Conservation (phyloP, 1,140 invertebrate species). For the Reticulitermes speratus region DNA sequence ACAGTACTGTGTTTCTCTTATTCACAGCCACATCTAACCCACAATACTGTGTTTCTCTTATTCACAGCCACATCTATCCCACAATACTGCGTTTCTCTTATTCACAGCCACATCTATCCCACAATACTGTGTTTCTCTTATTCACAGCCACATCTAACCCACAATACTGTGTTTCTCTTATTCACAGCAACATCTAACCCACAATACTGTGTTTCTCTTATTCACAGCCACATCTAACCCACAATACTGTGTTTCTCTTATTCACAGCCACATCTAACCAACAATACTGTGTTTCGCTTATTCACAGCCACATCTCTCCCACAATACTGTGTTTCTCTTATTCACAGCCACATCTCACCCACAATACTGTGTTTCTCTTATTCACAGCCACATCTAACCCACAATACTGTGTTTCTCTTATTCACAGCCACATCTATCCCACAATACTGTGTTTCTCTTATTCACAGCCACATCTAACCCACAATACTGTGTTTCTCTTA, state of each 20-base stretch:
- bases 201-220: constrained; percentile 62
- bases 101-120: constrained; percentile 86
- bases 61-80: constrained; percentile 86
- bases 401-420: constrained; percentile 62
- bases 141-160: constrained; percentile 86
- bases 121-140: constrained; percentile 62
- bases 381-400: constrained; percentile 86
- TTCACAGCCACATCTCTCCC: constrained; percentile 86
- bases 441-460: constrained; percentile 62
- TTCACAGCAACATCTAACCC: constrained; percentile 86
- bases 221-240: constrained; percentile 86
- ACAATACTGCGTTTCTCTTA: constrained; percentile 62
- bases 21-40: constrained; percentile 86
- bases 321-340: constrained; percentile 62
- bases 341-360: constrained; percentile 86
- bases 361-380: constrained; percentile 62
- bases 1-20: constrained; percentile 50
- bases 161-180: constrained; percentile 62
- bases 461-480: constrained; percentile 86
- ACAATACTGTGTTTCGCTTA: constrained; percentile 62
- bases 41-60: constrained; percentile 62
- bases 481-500: constrained; percentile 62
- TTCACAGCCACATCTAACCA: constrained; percentile 86
- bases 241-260: constrained; percentile 62
- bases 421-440: constrained; percentile 86